phyloP scores from a whole-genome alignment of 2,888 invertebrate species.

The Mimachlamys varia region DNA sequence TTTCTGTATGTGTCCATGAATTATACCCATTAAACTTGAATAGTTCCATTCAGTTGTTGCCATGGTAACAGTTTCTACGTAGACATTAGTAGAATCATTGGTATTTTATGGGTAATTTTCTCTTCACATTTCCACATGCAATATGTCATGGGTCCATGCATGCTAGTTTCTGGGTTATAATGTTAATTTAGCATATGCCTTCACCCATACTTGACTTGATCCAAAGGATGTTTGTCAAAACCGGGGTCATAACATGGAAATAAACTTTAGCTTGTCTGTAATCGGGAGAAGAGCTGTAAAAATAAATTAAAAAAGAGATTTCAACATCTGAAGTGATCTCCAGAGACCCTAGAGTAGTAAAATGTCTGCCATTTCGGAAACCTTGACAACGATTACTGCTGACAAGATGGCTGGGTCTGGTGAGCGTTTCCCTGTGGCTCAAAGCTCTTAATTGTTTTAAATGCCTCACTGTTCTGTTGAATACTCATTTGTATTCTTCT shows the following conservation, averaged over 20 bases:
- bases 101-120: conserved; percentile 20
- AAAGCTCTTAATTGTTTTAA: conserved; percentile 1
- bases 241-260: not conserved
- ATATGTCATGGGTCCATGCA: conserved; percentile 20
- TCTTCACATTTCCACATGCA: conserved; percentile 31
- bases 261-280: not conserved
- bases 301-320: conserved; percentile 29
- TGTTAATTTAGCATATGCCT: not conserved
- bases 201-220: not conserved
- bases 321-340: conserved; percentile 19
- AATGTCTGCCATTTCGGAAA: not conserved
- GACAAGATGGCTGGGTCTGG: not conserved
- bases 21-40: conserved; percentile 28
- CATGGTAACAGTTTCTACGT: conserved; percentile 10
- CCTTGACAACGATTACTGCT: conserved; percentile 8
- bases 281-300: not conserved
- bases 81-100: conserved; percentile 4
- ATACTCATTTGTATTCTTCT: conserved; percentile 7
- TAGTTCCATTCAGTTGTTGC: conserved; percentile 6
- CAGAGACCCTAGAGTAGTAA: not conserved
- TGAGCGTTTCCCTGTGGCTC: not conserved
- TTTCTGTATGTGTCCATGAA: not conserved
- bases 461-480: not conserved
- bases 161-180: conserved; percentile 1
- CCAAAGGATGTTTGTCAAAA: conserved; percentile 9